A percentile compares a stretch with the other conserved stretches of the same genome.
phyloP scores from a whole-genome alignment of 2,888 invertebrate species.

The Hemistola chrysoprasaria region DNA sequence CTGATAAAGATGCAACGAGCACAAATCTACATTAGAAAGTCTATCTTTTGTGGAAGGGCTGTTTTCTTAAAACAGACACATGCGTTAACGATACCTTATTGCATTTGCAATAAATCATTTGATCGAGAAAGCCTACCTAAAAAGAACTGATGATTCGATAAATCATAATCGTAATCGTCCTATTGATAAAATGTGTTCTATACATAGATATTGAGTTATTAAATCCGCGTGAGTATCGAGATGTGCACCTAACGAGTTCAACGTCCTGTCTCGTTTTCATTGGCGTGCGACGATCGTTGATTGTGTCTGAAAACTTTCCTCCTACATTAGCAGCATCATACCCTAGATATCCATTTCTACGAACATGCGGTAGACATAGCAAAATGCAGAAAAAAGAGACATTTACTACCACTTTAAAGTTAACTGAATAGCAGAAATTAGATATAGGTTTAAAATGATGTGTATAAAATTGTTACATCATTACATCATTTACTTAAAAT shows the following conservation, averaged over 20 bases:
- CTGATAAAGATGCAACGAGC: slow-evolving; percentile 2
- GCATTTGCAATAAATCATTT: no score
- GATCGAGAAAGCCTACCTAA: no score
- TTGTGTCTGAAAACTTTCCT: slow-evolving; percentile 62
- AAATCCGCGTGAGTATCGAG: slow-evolving; percentile 31
- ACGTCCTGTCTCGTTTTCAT: slow-evolving; percentile 75
- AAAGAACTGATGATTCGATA: no score
- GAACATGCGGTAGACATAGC: background rate
- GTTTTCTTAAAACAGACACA: slow-evolving; percentile 4
- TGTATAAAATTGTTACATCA: no score
- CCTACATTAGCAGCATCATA: slow-evolving; percentile 23
- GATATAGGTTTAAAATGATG: no score
- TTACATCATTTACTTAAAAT: no score
- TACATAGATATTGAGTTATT: slow-evolving; percentile 1
- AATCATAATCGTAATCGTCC: no score
- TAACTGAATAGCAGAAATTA: no score
- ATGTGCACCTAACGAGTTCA: slow-evolving; percentile 55
- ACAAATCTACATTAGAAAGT: background rate
- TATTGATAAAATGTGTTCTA: no score
- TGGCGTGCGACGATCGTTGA: slow-evolving; percentile 49
- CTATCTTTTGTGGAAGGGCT: background rate
- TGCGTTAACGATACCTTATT: no score
- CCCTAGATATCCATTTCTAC: background rate
- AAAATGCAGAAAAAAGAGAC: no score
- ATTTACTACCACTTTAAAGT: no score